A percentile compares a stretch with the other conserved stretches of the same genome.
Conservation (phyloP, 2,888 invertebrate genomes). For the Iselma pallidipennis region DNA sequence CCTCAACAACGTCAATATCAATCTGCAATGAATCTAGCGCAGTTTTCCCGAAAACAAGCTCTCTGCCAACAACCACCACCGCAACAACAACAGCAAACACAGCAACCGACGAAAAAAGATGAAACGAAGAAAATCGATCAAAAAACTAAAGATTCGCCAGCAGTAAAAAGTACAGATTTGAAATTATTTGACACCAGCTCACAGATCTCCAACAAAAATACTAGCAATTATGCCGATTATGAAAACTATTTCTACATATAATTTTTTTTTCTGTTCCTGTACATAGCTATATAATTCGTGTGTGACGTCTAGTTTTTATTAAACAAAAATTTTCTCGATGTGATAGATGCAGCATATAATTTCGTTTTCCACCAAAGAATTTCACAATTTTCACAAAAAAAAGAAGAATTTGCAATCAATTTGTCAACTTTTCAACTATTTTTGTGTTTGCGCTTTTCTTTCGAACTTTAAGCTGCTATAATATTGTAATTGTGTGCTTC, state of each 20-base stretch:
- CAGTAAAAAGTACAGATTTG: constrained; percentile 42
- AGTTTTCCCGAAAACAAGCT: constrained; percentile 54
- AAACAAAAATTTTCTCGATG: constrained; percentile 26
- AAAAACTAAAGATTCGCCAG: constrained; percentile 18
- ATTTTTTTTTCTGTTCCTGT: constrained; percentile 15
- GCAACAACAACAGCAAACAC: background rate
- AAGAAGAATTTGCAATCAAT: background rate
- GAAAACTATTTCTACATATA: constrained; percentile 71
- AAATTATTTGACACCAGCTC: constrained; percentile 43
- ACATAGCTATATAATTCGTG: constrained; percentile 12
- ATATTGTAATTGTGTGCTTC: constrained; percentile 1
- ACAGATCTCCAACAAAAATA: constrained; percentile 36
- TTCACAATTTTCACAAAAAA: background rate
- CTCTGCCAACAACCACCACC: background rate
- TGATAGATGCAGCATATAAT: constrained; percentile 23
- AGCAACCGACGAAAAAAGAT: background rate
- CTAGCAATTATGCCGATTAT: constrained; percentile 62
- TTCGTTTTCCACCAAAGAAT: constrained; percentile 22
- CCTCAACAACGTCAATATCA: constrained; percentile 15
- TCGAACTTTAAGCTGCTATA: background rate
- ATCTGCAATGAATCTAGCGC: constrained; percentile 52
- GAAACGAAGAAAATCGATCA: constrained; percentile 23
- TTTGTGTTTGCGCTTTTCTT: constrained; percentile 5
- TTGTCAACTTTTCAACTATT: background rate
- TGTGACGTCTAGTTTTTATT: constrained; percentile 27